A percentile compares a stretch with the other conserved stretches of the same genome.
These are phyloP conservation scores for Periophthalmodon schlosseri DNA, from an alignment of 2,113 vertebrate species.

Conservation along the genomic window DNA sequence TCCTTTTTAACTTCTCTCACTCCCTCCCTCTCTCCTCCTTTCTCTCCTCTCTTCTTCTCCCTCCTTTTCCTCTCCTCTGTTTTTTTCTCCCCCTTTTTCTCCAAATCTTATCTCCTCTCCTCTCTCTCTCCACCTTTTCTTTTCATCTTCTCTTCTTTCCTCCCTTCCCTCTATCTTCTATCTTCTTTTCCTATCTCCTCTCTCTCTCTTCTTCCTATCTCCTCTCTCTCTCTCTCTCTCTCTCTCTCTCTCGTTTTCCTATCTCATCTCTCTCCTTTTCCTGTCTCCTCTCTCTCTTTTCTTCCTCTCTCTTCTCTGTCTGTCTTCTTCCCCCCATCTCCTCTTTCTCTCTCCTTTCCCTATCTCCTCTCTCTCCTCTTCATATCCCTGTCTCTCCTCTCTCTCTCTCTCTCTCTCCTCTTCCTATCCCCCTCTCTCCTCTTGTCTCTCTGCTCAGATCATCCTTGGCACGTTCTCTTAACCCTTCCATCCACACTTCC, in stretches of 20 bases:
- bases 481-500: too few relatives aligned
- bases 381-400: not conserved
- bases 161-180: not conserved
- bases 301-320: not conserved
- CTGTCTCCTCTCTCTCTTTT: not conserved
- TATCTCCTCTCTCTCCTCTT: slow-evolving; percentile 5
- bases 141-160: not conserved
- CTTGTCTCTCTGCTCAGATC: not conserved
- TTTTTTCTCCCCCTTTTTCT: not conserved
- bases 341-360: not conserved
- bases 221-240: not conserved
- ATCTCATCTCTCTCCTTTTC: slow-evolving; percentile 2
- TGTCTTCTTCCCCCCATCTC: slow-evolving; percentile 5
- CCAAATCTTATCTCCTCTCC: not conserved
- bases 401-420: not conserved
- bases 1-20: not conserved
- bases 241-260: not conserved
- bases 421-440: not conserved
- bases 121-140: not conserved
- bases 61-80: not conserved
- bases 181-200: slow-evolving; percentile 3
- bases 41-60: not conserved
- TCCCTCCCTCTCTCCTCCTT: not conserved
- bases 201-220: not conserved
- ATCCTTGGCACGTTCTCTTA: too few relatives aligned